Percentiles rank a stretch among this genome's conserved stretches.
phyloP scores from a whole-genome alignment of 2,797 vertebrate genomes.

The Avahi laniger region DNA sequence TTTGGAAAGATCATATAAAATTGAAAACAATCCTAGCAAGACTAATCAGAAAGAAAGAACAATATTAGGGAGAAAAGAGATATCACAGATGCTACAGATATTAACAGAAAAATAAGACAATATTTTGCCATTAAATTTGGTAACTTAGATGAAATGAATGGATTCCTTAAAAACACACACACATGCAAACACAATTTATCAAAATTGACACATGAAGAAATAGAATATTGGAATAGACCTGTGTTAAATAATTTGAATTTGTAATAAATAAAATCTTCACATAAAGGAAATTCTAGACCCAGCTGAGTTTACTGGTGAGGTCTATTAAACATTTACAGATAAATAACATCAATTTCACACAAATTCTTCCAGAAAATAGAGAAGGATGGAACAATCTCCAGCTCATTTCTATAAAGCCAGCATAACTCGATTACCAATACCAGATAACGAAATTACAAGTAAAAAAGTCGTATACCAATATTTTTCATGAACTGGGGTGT shows the following conservation, averaged over 20 bases:
- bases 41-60: neutral
- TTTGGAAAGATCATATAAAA: conserved; percentile 16
- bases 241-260: conserved; percentile 31
- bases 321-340: conserved; percentile 23
- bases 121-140: conserved; percentile 19
- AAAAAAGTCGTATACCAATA: neutral
- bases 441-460: neutral
- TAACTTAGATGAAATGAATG: neutral
- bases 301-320: neutral
- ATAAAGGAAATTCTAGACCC: conserved; percentile 8
- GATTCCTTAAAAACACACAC: conserved; percentile 13
- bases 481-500: neutral
- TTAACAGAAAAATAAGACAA: neutral
- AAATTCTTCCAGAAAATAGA: conserved; percentile 36
- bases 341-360: neutral
- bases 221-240: neutral
- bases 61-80: neutral
- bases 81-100: neutral
- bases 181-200: neutral
- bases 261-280: neutral
- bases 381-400: neutral
- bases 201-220: conserved; percentile 18
- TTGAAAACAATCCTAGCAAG: neutral
- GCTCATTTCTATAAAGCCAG: conserved; percentile 29
- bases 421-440: neutral